Conservation (phyloP, 2,797 vertebrate genomes). For the Hippocampus kuda region DNA sequence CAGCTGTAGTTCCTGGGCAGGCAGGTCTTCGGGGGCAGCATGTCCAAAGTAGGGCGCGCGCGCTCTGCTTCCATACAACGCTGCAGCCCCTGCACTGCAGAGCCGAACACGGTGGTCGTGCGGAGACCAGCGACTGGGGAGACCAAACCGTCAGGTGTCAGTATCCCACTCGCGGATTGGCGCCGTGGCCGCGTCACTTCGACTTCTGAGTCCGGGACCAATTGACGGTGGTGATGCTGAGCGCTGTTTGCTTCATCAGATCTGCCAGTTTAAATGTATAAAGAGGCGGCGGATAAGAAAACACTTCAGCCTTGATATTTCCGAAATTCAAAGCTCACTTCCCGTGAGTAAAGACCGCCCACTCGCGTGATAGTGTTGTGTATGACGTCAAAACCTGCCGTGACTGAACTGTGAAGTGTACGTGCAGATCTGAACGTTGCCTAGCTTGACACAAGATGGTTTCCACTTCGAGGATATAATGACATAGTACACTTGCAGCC, state of each 20-base stretch:
- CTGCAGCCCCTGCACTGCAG: constrained; percentile 44
- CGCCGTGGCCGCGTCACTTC: constrained; percentile 43
- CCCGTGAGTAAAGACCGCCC: neutral
- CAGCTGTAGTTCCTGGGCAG: constrained; percentile 91
- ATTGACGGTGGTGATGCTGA: constrained; percentile 26
- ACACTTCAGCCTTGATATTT: neutral
- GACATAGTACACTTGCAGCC: neutral
- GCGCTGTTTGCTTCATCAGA: constrained; percentile 3
- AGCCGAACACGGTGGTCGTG: constrained; percentile 31
- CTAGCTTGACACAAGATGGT: constrained; percentile 35
- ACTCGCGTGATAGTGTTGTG: neutral
- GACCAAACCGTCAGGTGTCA: constrained; percentile 48
- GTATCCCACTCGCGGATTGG: constrained; percentile 42
- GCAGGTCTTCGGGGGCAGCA: constrained; percentile 80
- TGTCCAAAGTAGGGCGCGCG: constrained; percentile 50
- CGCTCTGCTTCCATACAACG: constrained; percentile 67
- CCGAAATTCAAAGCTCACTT: neutral
- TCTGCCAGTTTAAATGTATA: neutral
- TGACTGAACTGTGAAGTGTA: constrained; percentile 20
- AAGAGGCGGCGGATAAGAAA: neutral
- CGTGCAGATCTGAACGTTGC: constrained; percentile 48
- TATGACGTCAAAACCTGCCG: neutral
- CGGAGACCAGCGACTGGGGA: constrained; percentile 21
- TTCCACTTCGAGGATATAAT: constrained; percentile 10
- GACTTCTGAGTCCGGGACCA: constrained; percentile 44